Evolutionary conservation across 1,140 invertebrate species (phyloP).

Genomic region (Diplogasteroides magnus): DNA sequence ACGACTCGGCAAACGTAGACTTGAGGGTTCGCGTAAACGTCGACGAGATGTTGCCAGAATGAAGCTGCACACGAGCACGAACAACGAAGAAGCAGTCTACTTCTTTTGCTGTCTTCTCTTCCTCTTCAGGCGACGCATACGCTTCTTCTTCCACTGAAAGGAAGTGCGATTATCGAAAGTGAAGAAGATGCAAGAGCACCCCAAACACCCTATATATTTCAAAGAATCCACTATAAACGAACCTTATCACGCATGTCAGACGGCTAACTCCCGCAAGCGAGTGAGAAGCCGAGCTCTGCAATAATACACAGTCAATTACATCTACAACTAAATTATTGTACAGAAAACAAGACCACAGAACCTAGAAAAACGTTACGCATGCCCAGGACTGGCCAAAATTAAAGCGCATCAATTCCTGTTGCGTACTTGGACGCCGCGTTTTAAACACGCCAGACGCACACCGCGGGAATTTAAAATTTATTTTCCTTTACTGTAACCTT

Average conservation of each 20-base stretch:
- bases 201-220: background rate
- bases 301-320: too few relatives aligned
- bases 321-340: too few relatives aligned
- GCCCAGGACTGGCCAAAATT: too few relatives aligned
- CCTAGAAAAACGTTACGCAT: too few relatives aligned
- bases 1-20: conserved; percentile 2
- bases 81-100: conserved; percentile 3
- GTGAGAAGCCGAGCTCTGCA: too few relatives aligned
- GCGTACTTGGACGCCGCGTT: too few relatives aligned
- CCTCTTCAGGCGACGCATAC: conserved; percentile 32
- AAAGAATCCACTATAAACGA: background rate
- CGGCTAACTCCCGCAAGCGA: background rate
- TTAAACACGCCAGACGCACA: too few relatives aligned
- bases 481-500: too few relatives aligned
- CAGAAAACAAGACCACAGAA: too few relatives aligned
- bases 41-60: conserved; percentile 9
- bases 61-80: background rate
- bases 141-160: conserved; percentile 32
- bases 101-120: conserved; percentile 32
- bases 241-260: background rate
- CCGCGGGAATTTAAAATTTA: too few relatives aligned
- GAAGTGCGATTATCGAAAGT: background rate
- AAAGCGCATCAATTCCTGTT: too few relatives aligned
- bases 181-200: background rate
- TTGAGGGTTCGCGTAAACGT: conserved; percentile 5